phyloP scores from a whole-genome alignment of 2,888 invertebrate genomes.

The Hedya salicella region DNA sequence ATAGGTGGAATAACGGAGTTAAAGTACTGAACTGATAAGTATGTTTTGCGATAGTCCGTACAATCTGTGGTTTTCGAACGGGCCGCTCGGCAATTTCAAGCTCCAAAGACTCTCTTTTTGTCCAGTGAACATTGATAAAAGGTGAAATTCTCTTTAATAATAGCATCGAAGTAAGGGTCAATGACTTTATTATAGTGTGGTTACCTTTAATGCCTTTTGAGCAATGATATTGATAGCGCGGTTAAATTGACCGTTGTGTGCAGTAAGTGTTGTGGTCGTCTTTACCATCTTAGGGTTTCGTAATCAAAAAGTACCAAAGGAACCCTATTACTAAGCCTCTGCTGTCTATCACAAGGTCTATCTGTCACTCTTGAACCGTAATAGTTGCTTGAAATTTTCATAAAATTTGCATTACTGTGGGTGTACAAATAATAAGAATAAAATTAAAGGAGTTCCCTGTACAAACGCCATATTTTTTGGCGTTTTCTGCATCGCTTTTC shows the following conservation, averaged over 20 bases:
- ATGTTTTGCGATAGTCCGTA: constrained; percentile 35
- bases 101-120: constrained; percentile 46
- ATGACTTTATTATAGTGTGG: constrained; percentile 41
- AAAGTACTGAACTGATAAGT: constrained; percentile 18
- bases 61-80: constrained; percentile 58
- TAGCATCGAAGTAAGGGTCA: constrained; percentile 36
- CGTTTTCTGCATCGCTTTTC: too few species aligned
- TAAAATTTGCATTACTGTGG: too few species aligned
- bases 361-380: too few species aligned
- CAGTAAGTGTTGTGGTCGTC: constrained; percentile 14
- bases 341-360: too few species aligned
- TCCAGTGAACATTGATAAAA: constrained; percentile 47
- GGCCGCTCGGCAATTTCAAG: constrained; percentile 45
- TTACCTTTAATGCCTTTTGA: constrained; percentile 41
- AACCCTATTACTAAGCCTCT: too few species aligned
- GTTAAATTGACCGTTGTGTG: constrained; percentile 26
- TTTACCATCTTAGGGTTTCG: constrained; percentile 10
- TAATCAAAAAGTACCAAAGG: too few species aligned
- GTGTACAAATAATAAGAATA: too few species aligned
- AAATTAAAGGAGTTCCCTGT: too few species aligned
- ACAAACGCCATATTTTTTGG: too few species aligned
- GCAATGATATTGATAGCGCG: constrained; percentile 41
- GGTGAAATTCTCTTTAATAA: constrained; percentile 44
- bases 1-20: neutral
- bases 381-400: too few species aligned